Evolutionary conservation across 2,888 invertebrate species (phyloP), one percentile per base, ranked within the genome.

Genomic region (Athetis lepigone): DNA sequence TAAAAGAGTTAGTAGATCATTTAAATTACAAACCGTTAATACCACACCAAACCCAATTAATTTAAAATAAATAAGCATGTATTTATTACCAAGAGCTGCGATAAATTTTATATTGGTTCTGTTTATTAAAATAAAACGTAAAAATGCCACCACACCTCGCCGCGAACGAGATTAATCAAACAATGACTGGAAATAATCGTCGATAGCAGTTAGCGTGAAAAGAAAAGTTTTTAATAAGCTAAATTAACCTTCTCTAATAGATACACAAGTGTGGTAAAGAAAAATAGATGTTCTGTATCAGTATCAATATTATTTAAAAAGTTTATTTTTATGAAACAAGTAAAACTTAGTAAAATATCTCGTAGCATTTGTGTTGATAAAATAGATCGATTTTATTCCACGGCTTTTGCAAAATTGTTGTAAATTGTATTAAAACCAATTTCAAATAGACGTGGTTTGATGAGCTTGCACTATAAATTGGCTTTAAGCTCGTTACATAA

Each of bases 161-260:
- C 21, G 21, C 29, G 27, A 21, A 55, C 46, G 50, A 58, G 42
- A 43, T 55, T 55, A 58, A 21, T 58, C 50, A 72, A 50, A 72
- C 54, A 74, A 46, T 58, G 54, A 13, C 57, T 33, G 43, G 21
- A 43, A 25, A 54, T 45, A 37, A 47, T 60, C 18, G 42, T 21
- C 37, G 27, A 45, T 11, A 58, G 13, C 19, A 29, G 42, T 55
- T 49, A 58, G 51, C 25, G 63, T 58, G 43, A 46, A 63, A 54
- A 21, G 27, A 29, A 73, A 72, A 72, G 46, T 69, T 72, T 55
- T 2, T 63, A 74, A 75, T 69, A 33, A 55, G 43, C 36, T 58
- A 46, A 58, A 75, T 72, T 45, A 39, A 27, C 11, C 18, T 33
- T 61, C 16, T 54, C 51, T 58, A 42, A 37, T 55, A 45, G n/a